These are phyloP conservation scores for Lipotes vexillifer DNA, from an alignment of 2,113 vertebrate genomes.

Conservation along the genomic window DNA sequence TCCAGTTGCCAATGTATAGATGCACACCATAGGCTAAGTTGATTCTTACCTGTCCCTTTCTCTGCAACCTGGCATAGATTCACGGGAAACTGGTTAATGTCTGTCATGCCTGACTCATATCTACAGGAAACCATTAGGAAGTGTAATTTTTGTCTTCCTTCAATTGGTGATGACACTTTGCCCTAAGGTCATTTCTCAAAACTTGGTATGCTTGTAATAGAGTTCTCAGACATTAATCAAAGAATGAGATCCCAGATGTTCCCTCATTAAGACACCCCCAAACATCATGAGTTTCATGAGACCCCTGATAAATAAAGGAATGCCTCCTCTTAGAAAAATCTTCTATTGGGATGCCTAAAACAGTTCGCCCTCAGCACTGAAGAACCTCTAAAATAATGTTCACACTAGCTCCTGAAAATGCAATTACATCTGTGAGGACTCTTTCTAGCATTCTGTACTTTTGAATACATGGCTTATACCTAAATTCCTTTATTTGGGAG, in stretches of 20 bases:
- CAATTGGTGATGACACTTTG: background rate
- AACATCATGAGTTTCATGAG: background rate
- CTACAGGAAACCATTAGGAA: background rate
- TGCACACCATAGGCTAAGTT: background rate
- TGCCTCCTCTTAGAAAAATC: background rate
- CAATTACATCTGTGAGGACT: background rate
- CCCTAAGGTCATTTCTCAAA: background rate
- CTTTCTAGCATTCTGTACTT: background rate
- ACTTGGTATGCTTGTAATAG: background rate
- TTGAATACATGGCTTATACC: background rate
- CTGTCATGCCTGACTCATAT: background rate
- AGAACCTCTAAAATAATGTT: background rate
- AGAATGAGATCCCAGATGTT: background rate
- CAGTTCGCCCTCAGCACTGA: background rate
- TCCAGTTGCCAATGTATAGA: background rate
- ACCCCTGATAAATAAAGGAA: background rate
- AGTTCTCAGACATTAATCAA: background rate
- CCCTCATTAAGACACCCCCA: background rate
- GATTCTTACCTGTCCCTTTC: background rate
- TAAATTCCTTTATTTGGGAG: background rate
- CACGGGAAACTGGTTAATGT: background rate
- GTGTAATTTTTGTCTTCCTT: background rate
- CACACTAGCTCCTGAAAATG: background rate
- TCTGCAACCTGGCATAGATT: background rate
- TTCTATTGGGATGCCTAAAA: background rate